phyloP scores from a whole-genome alignment of 2,113 vertebrate species.

The Myotis brandtii region DNA sequence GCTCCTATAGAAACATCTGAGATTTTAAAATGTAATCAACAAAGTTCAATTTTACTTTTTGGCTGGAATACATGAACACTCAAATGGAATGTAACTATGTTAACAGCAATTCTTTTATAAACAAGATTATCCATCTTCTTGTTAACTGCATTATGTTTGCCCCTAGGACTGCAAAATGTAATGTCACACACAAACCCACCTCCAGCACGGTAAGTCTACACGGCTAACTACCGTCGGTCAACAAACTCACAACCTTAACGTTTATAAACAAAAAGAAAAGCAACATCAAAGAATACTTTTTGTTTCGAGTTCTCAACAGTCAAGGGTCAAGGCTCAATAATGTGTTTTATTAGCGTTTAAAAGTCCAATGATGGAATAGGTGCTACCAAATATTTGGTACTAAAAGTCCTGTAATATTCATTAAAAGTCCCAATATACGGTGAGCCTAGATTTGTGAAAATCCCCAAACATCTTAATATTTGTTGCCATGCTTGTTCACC shows the following conservation, averaged over 20 bases:
- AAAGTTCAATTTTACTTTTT: conserved; percentile 54
- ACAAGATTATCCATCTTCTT: conserved; percentile 59
- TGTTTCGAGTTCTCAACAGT: conserved; percentile 54
- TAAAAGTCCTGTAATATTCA: conserved; percentile 27
- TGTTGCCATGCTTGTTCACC: background rate
- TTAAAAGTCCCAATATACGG: background rate
- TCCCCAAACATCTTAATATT: conserved; percentile 3
- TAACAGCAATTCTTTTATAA: conserved; percentile 51
- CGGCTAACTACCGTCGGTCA: conserved; percentile 23
- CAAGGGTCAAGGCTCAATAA: background rate
- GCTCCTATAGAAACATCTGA: background rate
- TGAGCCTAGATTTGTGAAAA: background rate
- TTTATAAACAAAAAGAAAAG: conserved; percentile 59
- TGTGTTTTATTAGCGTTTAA: conserved; percentile 10
- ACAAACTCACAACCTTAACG: conserved; percentile 23
- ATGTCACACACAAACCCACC: conserved; percentile 57
- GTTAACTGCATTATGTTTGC: background rate
- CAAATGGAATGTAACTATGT: conserved; percentile 44
- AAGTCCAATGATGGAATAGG: background rate
- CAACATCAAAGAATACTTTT: conserved; percentile 37
- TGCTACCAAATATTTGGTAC: background rate
- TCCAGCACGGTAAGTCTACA: background rate
- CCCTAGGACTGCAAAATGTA: conserved; percentile 55
- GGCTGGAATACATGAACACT: conserved; percentile 50
- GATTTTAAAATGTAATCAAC: conserved; percentile 44